phyloP scores from a whole-genome alignment of 2,113 vertebrate species.

The Seriola rivoliana region DNA sequence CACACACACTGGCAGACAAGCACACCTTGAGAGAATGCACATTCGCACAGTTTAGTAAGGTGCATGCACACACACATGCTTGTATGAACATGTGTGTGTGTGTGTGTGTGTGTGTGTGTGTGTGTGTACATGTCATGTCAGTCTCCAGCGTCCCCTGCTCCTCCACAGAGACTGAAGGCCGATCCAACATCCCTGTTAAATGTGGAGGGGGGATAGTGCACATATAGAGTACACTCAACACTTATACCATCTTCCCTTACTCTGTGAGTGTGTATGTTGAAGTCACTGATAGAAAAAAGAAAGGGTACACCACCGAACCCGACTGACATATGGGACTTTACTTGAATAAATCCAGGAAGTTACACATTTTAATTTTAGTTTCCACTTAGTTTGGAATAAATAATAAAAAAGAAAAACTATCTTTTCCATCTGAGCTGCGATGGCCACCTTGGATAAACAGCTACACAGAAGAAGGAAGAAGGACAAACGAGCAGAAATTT shows the following conservation, averaged over 20 bases:
- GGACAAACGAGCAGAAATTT: no score
- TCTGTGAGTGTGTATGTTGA: not conserved
- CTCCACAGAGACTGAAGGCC: constrained; percentile 65
- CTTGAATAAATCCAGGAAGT: no score
- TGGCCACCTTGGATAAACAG: no score
- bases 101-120: not conserved
- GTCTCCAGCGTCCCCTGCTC: constrained; percentile 62
- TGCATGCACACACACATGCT: constrained; percentile 32
- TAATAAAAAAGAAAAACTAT: no score
- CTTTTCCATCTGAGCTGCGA: no score
- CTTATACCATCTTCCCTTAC: not conserved
- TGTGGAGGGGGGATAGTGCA: constrained; percentile 20
- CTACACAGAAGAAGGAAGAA: no score
- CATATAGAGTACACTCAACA: not conserved
- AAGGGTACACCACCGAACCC: no score
- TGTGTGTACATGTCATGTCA: constrained; percentile 61
- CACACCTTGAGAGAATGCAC: constrained; percentile 62
- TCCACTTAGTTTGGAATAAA: no score
- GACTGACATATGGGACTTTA: not conserved
- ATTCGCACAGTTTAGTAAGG: constrained; percentile 49
- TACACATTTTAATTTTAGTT: no score
- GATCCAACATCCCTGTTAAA: constrained; percentile 61
- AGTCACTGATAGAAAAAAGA: not conserved
- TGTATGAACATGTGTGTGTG: constrained; percentile 26
- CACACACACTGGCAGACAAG: constrained; percentile 39